Evolutionary conservation across 2,797 vertebrate genomes (phyloP), one percentile per base, ranked within the genome.

Genomic region (Sphenodon punctatus): DNA sequence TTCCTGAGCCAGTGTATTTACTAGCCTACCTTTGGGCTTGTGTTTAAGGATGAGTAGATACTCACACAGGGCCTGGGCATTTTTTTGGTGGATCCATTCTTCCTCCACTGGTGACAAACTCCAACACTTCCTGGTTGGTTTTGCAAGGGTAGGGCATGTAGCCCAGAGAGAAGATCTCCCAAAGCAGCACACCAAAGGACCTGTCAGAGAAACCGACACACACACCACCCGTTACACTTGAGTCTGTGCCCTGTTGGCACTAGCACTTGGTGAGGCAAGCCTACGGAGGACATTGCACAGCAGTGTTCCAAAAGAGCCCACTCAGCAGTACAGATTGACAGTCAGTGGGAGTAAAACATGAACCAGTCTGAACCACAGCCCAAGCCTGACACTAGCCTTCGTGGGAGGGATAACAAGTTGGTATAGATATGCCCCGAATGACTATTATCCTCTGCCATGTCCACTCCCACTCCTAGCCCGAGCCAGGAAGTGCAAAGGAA

Each of bases 101-200:
- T 71, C 97, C 97, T 78, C 98, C 98, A n/a, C 96, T 96, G 58
- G 96, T 96, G 72, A 98, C 97, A 84, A 98, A 98, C 94, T 98
- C 97, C 90, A 98, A 94, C 43, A 98, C 97, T 92, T 99, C 98
- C 86, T 98, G 97, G 89, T 98, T 99, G 91, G 97, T 97, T 91
- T 86, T 89, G 75, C 97, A 98, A 90, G 98, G 97, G 82, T 98
- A 98, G 2, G 97, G 97, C 97, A 98, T 97, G 90, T 97, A 99
- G 38, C 98, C 98, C 89, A 99, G 92, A 42, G 97, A 99, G 86
- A 99, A 96, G 90, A 98, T 98, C 93, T 99, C 97, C 98, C 98
- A 98, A n/a, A 99, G 97, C 66, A 99, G 94, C 67, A 99, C 97
- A 43, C 98, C 98, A 88, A 99, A 99, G 36, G 98, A 99, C 98